Conservation (phyloP, 2,888 invertebrate genomes). For the Penaeus monodon region DNA sequence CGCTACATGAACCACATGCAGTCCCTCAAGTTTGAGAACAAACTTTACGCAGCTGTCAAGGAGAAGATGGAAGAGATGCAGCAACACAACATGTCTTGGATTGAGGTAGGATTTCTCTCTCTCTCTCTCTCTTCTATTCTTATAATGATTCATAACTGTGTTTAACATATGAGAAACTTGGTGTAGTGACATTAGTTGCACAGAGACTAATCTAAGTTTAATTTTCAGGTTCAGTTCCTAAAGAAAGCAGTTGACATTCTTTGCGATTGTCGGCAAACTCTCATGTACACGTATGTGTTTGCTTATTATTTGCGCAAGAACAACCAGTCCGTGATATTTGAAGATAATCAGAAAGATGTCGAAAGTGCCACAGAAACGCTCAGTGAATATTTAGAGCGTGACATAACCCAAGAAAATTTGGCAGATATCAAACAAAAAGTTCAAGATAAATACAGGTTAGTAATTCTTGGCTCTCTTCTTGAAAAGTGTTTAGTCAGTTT, state of each 20-base stretch:
- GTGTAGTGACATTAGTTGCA: not conserved
- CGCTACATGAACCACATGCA: conserved; percentile 99
- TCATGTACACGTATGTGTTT: conserved; percentile 99
- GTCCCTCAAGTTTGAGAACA: conserved; percentile 96
- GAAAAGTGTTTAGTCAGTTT: too few relatives aligned
- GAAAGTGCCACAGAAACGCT: conserved; percentile 97
- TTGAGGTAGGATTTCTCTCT: conserved; percentile 83
- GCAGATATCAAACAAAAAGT: conserved; percentile 98
- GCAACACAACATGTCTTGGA: conserved; percentile 99
- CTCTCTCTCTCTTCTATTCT: too few relatives aligned
- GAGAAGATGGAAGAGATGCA: conserved; percentile 99
- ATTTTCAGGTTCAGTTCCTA: conserved; percentile 89
- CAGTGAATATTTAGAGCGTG: conserved; percentile 96
- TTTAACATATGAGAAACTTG: too few relatives aligned
- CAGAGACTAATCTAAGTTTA: not conserved
- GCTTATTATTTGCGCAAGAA: conserved; percentile 98
- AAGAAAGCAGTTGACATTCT: conserved; percentile 97
- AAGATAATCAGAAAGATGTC: conserved; percentile 97
- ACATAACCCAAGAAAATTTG: conserved; percentile 96
- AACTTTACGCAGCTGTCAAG: conserved; percentile 94
- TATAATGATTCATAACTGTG: too few relatives aligned
- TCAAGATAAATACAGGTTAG: conserved; percentile 94
- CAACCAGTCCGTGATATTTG: conserved; percentile 98
- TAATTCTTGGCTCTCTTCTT: not conserved
- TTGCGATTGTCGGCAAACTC: conserved; percentile 95